Conservation (phyloP, 2,888 invertebrate species). For the Achlya flavicornis region DNA sequence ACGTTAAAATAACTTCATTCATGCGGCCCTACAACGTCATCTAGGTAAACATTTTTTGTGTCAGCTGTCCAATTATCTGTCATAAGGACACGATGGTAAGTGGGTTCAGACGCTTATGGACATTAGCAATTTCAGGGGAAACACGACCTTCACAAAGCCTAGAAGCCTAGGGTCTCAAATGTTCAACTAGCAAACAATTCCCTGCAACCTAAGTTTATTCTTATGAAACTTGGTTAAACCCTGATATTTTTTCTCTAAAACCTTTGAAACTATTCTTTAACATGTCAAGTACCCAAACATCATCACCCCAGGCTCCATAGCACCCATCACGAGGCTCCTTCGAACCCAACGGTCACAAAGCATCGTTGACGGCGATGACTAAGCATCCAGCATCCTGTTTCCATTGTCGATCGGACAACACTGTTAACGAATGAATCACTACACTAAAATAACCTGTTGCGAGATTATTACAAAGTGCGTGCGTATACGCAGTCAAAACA, state of each 20-base stretch:
- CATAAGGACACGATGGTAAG: too few species aligned
- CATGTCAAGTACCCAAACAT: background rate
- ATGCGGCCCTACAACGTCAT: too few species aligned
- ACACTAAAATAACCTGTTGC: conserved; percentile 40
- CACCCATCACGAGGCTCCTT: background rate
- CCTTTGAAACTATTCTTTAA: background rate
- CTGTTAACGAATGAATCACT: conserved; percentile 43
- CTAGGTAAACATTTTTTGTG: too few species aligned
- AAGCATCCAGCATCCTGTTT: conserved; percentile 57
- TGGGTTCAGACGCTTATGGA: too few species aligned
- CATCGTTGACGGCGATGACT: conserved; percentile 41
- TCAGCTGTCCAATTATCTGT: too few species aligned
- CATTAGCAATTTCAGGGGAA: too few species aligned
- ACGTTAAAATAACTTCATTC: too few species aligned
- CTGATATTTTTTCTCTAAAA: background rate
- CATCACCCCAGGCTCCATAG: background rate
- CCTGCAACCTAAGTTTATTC: too few species aligned
- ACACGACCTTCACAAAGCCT: too few species aligned
- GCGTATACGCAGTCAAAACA: conserved; percentile 18
- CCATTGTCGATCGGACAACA: conserved; percentile 59
- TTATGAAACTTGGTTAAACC: too few species aligned
- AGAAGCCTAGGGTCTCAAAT: too few species aligned
- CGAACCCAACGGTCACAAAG: conserved; percentile 36
- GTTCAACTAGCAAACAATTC: too few species aligned
- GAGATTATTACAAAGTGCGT: conserved; percentile 31